Conservation (phyloP, 2,888 invertebrate genomes). For the Clusia tigrina region DNA sequence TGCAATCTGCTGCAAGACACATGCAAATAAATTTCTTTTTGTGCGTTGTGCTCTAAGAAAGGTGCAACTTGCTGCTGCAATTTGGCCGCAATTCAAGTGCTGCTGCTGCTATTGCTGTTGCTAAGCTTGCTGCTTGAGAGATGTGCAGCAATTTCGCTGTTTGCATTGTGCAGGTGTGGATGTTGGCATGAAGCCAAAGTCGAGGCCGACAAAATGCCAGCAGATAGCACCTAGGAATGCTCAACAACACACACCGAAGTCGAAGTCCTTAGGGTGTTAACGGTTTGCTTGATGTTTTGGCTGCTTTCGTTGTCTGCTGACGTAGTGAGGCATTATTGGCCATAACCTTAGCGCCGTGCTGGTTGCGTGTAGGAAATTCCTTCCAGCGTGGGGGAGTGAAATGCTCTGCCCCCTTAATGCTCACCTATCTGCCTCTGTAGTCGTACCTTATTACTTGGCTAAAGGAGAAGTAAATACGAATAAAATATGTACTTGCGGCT, state of each 20-base stretch:
- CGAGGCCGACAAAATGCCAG: slow-evolving; percentile 11
- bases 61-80: neutral
- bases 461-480: neutral
- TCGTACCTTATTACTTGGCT: neutral
- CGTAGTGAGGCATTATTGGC: neutral
- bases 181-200: slow-evolving; percentile 8
- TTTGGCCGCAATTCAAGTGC: neutral
- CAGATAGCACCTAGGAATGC: neutral
- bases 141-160: neutral
- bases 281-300: neutral
- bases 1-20: neutral
- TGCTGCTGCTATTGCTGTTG: neutral
- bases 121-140: neutral
- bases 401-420: no score
- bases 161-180: neutral
- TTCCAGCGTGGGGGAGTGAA: neutral
- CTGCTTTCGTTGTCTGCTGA: neutral
- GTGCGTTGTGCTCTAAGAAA: no score
- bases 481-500: slow-evolving; percentile 5
- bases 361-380: neutral
- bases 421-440: no score
- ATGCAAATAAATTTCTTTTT: slow-evolving; percentile 10
- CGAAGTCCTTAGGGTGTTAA: neutral
- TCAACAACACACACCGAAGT: neutral
- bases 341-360: neutral